Percentiles rank a stretch among this genome's conserved stretches.
Conservation (phyloP, 2,113 vertebrate species). For the Oreochromis tanganicae region DNA sequence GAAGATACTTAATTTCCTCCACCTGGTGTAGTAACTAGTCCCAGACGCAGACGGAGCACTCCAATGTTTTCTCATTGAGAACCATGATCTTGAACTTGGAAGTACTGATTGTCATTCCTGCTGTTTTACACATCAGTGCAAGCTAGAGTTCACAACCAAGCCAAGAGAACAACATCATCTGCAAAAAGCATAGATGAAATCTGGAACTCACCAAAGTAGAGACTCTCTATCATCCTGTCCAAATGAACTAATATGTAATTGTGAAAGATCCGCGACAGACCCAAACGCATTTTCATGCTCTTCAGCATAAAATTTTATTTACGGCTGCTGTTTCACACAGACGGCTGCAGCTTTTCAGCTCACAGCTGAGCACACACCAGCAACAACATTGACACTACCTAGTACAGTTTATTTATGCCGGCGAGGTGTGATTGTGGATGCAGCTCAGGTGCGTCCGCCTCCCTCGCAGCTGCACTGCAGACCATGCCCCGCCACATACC, state of each 20-base stretch:
- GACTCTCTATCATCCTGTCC: neutral
- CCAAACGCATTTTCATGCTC: neutral
- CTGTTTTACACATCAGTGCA: neutral
- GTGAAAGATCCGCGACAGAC: neutral
- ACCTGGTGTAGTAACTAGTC: neutral
- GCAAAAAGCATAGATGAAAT: neutral
- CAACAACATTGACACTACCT: neutral
- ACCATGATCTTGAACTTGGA: neutral
- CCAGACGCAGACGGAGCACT: neutral
- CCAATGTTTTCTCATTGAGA: neutral
- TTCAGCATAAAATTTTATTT: neutral
- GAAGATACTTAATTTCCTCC: neutral
- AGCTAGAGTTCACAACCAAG: neutral
- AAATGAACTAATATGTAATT: neutral
- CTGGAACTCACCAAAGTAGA: neutral
- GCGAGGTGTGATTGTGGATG: neutral
- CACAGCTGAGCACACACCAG: neutral
- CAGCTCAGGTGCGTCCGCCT: neutral
- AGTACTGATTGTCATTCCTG: neutral
- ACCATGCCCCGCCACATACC: neutral
- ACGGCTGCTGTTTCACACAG: neutral
- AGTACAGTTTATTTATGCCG: neutral
- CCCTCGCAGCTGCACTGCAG: neutral
- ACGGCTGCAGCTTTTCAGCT: neutral
- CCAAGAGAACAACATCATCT: neutral